Conservation (phyloP, 1,140 invertebrate genomes). For the Agrilus planipennis region DNA sequence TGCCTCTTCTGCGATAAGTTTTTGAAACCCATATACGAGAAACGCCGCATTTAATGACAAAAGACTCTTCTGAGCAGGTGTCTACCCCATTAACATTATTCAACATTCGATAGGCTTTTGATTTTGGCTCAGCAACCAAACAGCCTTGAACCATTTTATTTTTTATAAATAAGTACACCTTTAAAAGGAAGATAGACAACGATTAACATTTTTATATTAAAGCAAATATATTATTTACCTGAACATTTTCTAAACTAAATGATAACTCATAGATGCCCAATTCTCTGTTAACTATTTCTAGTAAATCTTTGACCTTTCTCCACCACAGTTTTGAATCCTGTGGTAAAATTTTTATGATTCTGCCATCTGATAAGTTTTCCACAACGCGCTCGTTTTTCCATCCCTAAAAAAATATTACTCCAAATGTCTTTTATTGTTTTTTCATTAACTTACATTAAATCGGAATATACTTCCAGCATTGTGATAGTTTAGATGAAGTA, state of each 20-base stretch:
- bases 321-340: slow-evolving; percentile 47
- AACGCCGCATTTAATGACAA: slow-evolving; percentile 59
- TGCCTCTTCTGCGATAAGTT: slow-evolving; percentile 49
- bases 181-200: slow-evolving; percentile 19
- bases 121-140: slow-evolving; percentile 56
- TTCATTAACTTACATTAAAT: slow-evolving; percentile 41
- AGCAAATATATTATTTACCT: slow-evolving; percentile 17
- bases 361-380: slow-evolving; percentile 35
- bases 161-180: slow-evolving; percentile 60
- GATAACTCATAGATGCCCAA: slow-evolving; percentile 50
- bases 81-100: slow-evolving; percentile 46
- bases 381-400: slow-evolving; percentile 70
- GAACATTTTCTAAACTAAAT: slow-evolving; percentile 21
- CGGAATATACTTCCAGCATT: slow-evolving; percentile 47
- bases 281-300: slow-evolving; percentile 60
- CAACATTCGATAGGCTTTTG: slow-evolving; percentile 49
- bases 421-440: not conserved
- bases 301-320: slow-evolving; percentile 55
- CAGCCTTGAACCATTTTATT: slow-evolving; percentile 64
- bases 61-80: slow-evolving; percentile 54
- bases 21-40: slow-evolving; percentile 70
- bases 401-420: slow-evolving; percentile 41
- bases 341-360: slow-evolving; percentile 50
- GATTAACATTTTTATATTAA: not conserved
- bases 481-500: slow-evolving; percentile 66